Evolutionary conservation across 1,140 invertebrate genomes (phyloP).

Genomic region (Daktulosphaira vitifoliae): DNA sequence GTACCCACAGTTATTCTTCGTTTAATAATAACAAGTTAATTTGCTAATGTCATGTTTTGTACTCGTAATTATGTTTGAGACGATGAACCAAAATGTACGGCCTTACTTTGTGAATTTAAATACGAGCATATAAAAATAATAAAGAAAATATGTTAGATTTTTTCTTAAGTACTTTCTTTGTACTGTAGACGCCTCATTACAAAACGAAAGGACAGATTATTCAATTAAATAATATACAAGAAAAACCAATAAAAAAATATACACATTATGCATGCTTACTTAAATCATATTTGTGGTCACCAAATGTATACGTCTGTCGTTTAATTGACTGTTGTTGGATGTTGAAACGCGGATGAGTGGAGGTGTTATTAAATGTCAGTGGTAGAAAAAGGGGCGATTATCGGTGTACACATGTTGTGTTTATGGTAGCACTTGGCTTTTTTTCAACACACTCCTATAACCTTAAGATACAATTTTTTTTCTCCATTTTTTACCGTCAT

Average conservation of each 20-base stretch:
- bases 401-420: constrained; percentile 26
- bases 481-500: constrained; percentile 1
- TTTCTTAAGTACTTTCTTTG: too few relatives aligned
- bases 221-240: background rate
- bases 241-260: background rate
- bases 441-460: background rate
- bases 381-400: background rate
- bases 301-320: constrained; percentile 20
- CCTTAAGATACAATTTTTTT: background rate
- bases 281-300: constrained; percentile 19
- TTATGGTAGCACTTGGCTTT: constrained; percentile 22
- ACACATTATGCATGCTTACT: background rate
- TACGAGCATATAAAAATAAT: too few relatives aligned
- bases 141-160: too few relatives aligned
- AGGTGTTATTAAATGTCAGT: constrained; percentile 29
- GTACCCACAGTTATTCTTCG: too few relatives aligned
- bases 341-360: background rate
- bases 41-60: too few relatives aligned
- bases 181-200: constrained; percentile 10
- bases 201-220: background rate
- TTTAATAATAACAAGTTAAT: too few relatives aligned
- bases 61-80: too few relatives aligned
- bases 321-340: constrained; percentile 12
- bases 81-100: too few relatives aligned
- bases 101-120: too few relatives aligned